Base-by-base conservation (phyloP, 2,888 invertebrate species). In the Drosophila stalkeri region DNA sequence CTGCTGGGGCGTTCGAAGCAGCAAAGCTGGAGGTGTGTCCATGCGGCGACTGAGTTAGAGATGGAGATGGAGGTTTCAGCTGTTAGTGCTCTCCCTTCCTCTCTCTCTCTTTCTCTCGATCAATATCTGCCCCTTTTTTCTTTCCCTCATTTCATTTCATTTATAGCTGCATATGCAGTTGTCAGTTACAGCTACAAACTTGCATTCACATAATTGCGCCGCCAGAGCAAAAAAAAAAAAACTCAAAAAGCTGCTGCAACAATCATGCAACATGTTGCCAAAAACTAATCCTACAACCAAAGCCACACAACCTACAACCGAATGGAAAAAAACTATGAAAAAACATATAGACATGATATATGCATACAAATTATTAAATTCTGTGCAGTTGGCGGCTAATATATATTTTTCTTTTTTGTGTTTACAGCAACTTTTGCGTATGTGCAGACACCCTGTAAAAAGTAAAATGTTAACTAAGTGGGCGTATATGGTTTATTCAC, bases 181-280 rank as follows among this genome's bases (percentile, higher is more conserved):
- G 57, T 44, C 65, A 35, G n/a, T 35, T 43, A 39, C 54, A 44
- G n/a, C 11, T 44, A 33, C n/a, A 44, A 59, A 23, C 31, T 43
- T 63, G 72, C 65, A 64, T 75, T 65, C 73, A 68, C 59, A 72
- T 78, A 78, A 81, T 78, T 81, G 66, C 82, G 52, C 61, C 60
- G 81, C 77, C 59, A 33, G 67, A 81, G 67, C 23, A 62, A 35
- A 51, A 66, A 33, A 46, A 18, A 62, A 35, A 51, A 66, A 33
- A 46, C 11, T 8, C 46, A 62, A 55, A 64, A 33, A 12, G 20
- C 33, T 55, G 20, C 35, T 61, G 57, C 64, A 66, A 63, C 64
- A 65, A 55, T 57, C 81, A 65, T 69, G 83, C 86, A 83, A 82
- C 81, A 80, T 70, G 82, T 69, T 76, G 72, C 72, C 82, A 75